Percentiles rank a stretch among this genome's conserved stretches.
These are phyloP conservation scores for Scomber colias DNA, from an alignment of 2,113 vertebrate species.

Conservation along the genomic window DNA sequence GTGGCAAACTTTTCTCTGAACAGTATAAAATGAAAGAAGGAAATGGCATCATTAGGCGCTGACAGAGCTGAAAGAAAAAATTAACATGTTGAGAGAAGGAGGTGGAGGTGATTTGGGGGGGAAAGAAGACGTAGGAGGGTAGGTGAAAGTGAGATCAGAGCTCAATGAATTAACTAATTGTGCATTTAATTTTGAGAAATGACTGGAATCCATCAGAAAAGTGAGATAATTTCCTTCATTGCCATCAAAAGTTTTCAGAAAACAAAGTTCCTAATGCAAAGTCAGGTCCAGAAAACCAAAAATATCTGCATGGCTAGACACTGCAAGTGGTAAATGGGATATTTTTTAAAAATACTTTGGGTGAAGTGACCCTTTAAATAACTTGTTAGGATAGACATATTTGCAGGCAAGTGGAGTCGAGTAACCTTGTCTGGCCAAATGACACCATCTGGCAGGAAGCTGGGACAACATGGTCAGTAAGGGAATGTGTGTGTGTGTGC, in stretches of 20 bases:
- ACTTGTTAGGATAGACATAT: conserved; percentile 40
- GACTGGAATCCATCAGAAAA: too few relatives aligned
- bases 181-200: not conserved
- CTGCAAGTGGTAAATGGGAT: not conserved
- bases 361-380: conserved; percentile 41
- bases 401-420: conserved; percentile 48
- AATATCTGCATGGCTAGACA: not conserved
- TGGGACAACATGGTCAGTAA: conserved; percentile 60
- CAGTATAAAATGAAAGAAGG: conserved; percentile 20
- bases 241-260: too few relatives aligned
- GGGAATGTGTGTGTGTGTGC: conserved; percentile 11
- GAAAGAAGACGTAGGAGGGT: not conserved
- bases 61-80: conserved; percentile 42
- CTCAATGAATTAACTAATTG: not conserved
- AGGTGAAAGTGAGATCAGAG: not conserved
- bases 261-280: too few relatives aligned
- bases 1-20: conserved; percentile 24
- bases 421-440: conserved; percentile 69
- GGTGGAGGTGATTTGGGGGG: conserved; percentile 14
- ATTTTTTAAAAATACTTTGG: not conserved
- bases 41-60: conserved; percentile 33
- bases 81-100: not conserved
- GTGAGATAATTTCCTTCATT: too few relatives aligned
- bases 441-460: conserved; percentile 76
- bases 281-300: not conserved